Conservation (phyloP, 2,797 vertebrate genomes). For the Toxotes lorentzi region DNA sequence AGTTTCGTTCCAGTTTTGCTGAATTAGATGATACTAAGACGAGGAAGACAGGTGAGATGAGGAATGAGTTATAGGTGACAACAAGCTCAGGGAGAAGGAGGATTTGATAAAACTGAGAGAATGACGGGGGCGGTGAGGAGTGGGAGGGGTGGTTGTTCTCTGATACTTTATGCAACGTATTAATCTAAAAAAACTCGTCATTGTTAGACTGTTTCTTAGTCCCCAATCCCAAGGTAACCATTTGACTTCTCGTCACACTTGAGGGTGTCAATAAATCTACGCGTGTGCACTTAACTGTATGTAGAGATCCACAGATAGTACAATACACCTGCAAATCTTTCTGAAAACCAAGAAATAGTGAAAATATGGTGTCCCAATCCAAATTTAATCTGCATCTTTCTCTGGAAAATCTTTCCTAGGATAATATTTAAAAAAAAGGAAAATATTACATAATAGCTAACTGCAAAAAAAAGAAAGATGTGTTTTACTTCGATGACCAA, state of each 20-base stretch:
- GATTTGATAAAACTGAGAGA: slow-evolving; percentile 41
- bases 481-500: slow-evolving; percentile 1
- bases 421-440: background rate
- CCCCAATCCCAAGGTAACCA: background rate
- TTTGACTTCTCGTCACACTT: slow-evolving; percentile 18
- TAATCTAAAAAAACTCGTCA: slow-evolving; percentile 2
- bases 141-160: background rate
- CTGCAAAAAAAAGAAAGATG: background rate
- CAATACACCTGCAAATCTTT: slow-evolving; percentile 11
- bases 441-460: background rate
- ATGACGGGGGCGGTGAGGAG: background rate
- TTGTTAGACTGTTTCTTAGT: slow-evolving; percentile 14
- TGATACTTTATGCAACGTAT: slow-evolving; percentile 30
- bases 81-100: slow-evolving; percentile 23
- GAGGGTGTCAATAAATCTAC: background rate
- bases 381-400: background rate
- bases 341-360: background rate
- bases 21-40: slow-evolving; percentile 67
- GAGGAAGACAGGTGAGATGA: slow-evolving; percentile 64
- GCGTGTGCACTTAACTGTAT: background rate
- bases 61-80: slow-evolving; percentile 63
- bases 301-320: too few relatives aligned
- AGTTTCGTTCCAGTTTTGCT: slow-evolving; percentile 71
- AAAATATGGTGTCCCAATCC: too few relatives aligned
- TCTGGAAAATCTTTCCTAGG: background rate